Percentiles rank a stretch among this genome's conserved stretches.
Conservation (phyloP, 2,113 vertebrate genomes). For the Anarrhichthys ocellatus region DNA sequence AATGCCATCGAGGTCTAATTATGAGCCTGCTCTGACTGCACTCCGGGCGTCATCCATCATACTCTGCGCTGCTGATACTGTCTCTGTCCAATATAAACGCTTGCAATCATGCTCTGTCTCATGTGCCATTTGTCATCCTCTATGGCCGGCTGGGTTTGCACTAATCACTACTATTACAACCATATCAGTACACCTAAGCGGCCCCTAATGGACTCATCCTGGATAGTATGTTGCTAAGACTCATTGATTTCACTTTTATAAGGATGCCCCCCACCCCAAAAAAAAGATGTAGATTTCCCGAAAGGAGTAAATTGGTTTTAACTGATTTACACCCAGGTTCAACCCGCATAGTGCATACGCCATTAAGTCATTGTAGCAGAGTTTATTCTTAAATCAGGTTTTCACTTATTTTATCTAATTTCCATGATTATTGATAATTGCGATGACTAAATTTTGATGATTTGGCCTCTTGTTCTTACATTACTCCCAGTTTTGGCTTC, state of each 20-base stretch:
- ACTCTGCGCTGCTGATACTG: constrained; percentile 66
- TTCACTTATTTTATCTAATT: not conserved
- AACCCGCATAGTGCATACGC: not conserved
- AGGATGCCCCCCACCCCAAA: no score
- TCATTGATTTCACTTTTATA: not conserved
- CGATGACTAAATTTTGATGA: not conserved
- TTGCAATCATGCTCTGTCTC: constrained; percentile 68
- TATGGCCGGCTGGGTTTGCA: constrained; percentile 49
- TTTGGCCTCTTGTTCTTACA: not conserved
- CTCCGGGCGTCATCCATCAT: constrained; percentile 69
- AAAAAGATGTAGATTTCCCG: not conserved
- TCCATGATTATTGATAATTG: not conserved
- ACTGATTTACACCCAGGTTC: not conserved
- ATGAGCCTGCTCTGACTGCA: constrained; percentile 64
- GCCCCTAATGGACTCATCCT: constrained; percentile 47
- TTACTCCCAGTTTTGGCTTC: not conserved
- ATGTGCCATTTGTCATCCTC: constrained; percentile 75
- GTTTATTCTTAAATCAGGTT: not conserved
- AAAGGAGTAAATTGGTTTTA: not conserved
- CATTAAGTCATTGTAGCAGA: not conserved
- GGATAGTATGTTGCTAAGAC: not conserved
- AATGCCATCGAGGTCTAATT: constrained; percentile 74
- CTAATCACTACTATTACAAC: constrained; percentile 71
- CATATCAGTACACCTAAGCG: constrained; percentile 53
- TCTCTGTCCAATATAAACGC: constrained; percentile 64